Evolutionary conservation across 2,888 invertebrate genomes (phyloP), one percentile per base, ranked within the genome.

Genomic region (Drosophila quasianomalipes): DNA sequence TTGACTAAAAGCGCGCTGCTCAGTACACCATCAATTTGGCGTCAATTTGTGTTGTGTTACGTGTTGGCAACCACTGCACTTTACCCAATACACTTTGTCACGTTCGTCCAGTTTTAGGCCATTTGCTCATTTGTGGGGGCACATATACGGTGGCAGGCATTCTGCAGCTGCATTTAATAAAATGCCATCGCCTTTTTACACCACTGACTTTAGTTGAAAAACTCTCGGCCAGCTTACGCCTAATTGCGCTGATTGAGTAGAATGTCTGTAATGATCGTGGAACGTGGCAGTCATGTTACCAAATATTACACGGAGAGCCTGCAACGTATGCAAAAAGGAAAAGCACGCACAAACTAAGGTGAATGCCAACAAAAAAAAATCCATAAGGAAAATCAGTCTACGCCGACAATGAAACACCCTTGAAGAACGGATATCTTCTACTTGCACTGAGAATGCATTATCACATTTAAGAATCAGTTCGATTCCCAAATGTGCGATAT

Each of bases 51-150:
- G 72, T 54, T 54, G 59, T 52, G 54, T 30, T 74, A 82, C 89
- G 85, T 89, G 83, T 54, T 64, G 76, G 55, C 68, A 16, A 44
- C 53, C 39, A 14, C 70, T 61, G 57, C 65, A 63, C 35, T 58
- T 51, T n/a, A 19, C 16, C 31, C 72, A 44, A 22, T 73, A 79
- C 88, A 73, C 59, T 79, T 79, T 61, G 74, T 63, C 86, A 77
- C 82, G 78, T 74, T 75, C 69, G 59, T 28, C 72, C 82, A 74
- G 65, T 70, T 67, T 67, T 69, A 26, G 70, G 55, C 39, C 41
- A 51, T 26, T 66, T 66, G 61, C 28, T 14, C n/a, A n/a, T 74
- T 66, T 66, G 66, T 67, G 70, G 52, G 60, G 59, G 52, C 5
- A 52, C 58, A 35, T n/a, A 59, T 28, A 39, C 52, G 44, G 51